These are phyloP conservation scores for Helicolenus hilgendorfi DNA, from an alignment of 2,797 vertebrate species.

Conservation along the genomic window DNA sequence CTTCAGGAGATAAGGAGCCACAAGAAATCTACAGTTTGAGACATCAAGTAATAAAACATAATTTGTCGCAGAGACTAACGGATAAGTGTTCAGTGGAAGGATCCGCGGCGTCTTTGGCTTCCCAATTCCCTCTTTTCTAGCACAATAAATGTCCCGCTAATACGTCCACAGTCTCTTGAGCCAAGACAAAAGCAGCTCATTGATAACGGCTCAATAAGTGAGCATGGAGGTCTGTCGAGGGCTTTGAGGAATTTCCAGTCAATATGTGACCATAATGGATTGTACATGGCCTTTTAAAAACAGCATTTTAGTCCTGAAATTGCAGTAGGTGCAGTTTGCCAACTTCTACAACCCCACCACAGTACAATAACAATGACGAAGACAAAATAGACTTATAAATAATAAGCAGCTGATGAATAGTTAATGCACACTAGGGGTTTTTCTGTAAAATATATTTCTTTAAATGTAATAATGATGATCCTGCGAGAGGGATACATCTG, in stretches of 20 bases:
- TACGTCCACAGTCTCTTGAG: constrained; percentile 58
- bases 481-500: background rate
- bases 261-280: constrained; percentile 60
- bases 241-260: constrained; percentile 70
- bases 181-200: constrained; percentile 74
- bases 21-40: background rate
- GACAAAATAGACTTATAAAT: background rate
- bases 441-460: background rate
- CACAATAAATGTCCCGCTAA: constrained; percentile 68
- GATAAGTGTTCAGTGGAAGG: constrained; percentile 1
- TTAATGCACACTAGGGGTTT: background rate
- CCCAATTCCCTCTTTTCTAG: constrained; percentile 36
- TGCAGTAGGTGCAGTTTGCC: constrained; percentile 23
- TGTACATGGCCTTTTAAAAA: constrained; percentile 52
- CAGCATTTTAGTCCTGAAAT: constrained; percentile 26
- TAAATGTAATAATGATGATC: constrained; percentile 19
- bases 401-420: constrained; percentile 23
- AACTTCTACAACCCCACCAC: background rate
- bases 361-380: background rate
- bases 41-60: constrained; percentile 2
- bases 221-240: constrained; percentile 54
- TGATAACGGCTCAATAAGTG: constrained; percentile 80
- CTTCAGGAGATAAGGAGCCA: background rate
- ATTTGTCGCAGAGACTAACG: background rate
- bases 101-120: constrained; percentile 24